A percentile compares a stretch with the other conserved stretches of the same genome.
phyloP scores from a whole-genome alignment of 1,140 invertebrate species.

The Formica exsecta region DNA sequence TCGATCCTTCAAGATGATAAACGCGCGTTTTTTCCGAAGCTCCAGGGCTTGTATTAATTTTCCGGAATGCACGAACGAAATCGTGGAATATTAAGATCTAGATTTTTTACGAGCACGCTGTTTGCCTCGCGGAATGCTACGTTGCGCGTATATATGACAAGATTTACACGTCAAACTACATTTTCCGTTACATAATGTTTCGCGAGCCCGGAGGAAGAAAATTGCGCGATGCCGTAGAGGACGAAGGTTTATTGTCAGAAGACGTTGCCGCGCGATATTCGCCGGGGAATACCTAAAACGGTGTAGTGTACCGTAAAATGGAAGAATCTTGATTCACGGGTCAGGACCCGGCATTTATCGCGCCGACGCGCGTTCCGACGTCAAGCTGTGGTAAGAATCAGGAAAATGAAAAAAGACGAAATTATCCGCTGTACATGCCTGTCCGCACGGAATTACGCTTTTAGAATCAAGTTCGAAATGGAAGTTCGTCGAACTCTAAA shows the following conservation, averaged over 20 bases:
- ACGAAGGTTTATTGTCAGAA: slow-evolving; percentile 55
- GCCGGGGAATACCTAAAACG: slow-evolving; percentile 61
- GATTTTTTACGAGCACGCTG: slow-evolving; percentile 19
- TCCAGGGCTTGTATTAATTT: not conserved
- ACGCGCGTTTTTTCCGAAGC: not conserved
- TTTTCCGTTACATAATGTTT: slow-evolving; percentile 36
- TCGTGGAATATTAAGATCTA: slow-evolving; percentile 16
- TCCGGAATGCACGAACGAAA: not conserved
- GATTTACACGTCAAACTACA: slow-evolving; percentile 51
- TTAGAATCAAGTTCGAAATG: not conserved
- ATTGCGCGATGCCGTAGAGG: not conserved
- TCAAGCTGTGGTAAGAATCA: not conserved
- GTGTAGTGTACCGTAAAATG: slow-evolving; percentile 64
- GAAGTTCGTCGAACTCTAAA: not conserved
- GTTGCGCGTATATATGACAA: slow-evolving; percentile 6
- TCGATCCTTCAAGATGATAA: not conserved
- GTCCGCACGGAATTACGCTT: not conserved
- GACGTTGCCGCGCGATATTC: slow-evolving; percentile 20
- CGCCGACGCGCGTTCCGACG: slow-evolving; percentile 17
- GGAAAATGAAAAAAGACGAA: slow-evolving; percentile 19
- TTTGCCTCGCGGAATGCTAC: slow-evolving; percentile 16
- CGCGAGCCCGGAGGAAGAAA: not conserved
- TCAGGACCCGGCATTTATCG: slow-evolving; percentile 63
- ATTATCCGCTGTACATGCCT: not conserved
- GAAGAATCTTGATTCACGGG: slow-evolving; percentile 45